Percentiles rank a stretch among this genome's conserved stretches.
Conservation (phyloP, 2,797 vertebrate species). For the Betta splendens region DNA sequence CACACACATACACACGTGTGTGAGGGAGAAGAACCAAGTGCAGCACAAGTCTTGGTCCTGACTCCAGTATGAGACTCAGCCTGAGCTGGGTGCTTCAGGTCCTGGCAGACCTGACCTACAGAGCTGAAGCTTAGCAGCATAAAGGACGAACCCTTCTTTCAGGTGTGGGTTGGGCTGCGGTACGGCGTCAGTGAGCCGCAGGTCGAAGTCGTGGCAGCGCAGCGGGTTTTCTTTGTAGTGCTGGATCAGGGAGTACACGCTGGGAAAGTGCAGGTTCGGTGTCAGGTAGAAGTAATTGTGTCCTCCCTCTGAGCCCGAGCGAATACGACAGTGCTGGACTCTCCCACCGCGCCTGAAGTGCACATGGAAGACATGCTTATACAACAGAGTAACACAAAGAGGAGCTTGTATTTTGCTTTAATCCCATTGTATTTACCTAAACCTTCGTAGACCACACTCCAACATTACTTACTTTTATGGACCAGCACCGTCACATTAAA, state of each 20-base stretch:
- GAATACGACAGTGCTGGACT: constrained; percentile 95
- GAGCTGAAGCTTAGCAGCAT: no score
- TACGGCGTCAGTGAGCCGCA: constrained; percentile 91
- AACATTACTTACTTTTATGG: no score
- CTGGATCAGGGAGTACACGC: constrained; percentile 88
- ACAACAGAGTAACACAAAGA: no score
- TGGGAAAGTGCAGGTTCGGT: constrained; percentile 89
- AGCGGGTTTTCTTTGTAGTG: constrained; percentile 92
- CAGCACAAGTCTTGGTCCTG: no score
- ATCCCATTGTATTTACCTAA: no score
- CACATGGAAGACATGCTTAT: neutral
- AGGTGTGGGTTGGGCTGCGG: constrained; percentile 88
- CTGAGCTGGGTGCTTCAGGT: no score
- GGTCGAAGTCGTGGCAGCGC: constrained; percentile 92
- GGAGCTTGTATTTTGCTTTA: no score
- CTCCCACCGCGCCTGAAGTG: constrained; percentile 86
- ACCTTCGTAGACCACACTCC: no score
- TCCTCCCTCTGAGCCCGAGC: constrained; percentile 82
- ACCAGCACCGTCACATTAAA: neutral
- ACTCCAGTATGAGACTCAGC: no score
- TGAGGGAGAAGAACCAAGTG: no score
- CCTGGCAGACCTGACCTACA: no score
- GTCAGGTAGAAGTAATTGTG: constrained; percentile 88
- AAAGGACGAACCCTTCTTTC: constrained; percentile 86
- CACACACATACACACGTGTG: no score